Evolutionary conservation across 2,113 vertebrate species (phyloP), one percentile per base, ranked within the genome.

Genomic region (Anseranas semipalmata): DNA sequence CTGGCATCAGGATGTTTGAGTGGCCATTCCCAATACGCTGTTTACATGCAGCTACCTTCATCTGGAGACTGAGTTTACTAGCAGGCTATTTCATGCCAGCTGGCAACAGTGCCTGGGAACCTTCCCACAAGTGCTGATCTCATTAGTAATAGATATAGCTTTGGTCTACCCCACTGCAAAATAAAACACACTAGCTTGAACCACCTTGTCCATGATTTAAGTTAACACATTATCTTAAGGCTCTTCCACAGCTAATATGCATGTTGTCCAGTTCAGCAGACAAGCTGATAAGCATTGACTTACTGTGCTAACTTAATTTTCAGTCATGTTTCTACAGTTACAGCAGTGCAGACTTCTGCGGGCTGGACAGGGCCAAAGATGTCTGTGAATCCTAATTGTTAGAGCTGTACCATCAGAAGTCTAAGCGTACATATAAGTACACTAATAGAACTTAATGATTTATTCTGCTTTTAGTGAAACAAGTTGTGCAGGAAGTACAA

Each of bases 101-200:
- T 95, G 91, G 95, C 93, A 86, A 35, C 89, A 60, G 72, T 15
- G 80, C 63, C 63, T 89, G 83, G 89, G 91, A 96, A 89, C 55
- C 37, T 77, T 89, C 86, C 85, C 94, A 93, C 78, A 85, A 87
- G 68, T 55, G 33, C 86, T 90, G 91, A 93, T 90, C 80, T 92
- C 95, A 95, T 95, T 67, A 92, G n/a, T 58, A 15, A 70, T 17
- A 85, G 92, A 93, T 79, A 92, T 3, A 94, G 78, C 85, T 81
- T 85, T 63, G 72, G 72, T 84, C 88, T 70, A n/a, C 28, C 85
- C 79, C 59, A 72, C n/a, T 4, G 37, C 2, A 53, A 93, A 85
- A 89, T 43, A 91, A 55, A 18, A 25, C 52, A 75, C 62, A 24
- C 33, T 41, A 19, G 52, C 70, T 82, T 79, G 78, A 96, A 72